phyloP scores from a whole-genome alignment of 2,888 invertebrate genomes.

The Drosophila incognita region DNA sequence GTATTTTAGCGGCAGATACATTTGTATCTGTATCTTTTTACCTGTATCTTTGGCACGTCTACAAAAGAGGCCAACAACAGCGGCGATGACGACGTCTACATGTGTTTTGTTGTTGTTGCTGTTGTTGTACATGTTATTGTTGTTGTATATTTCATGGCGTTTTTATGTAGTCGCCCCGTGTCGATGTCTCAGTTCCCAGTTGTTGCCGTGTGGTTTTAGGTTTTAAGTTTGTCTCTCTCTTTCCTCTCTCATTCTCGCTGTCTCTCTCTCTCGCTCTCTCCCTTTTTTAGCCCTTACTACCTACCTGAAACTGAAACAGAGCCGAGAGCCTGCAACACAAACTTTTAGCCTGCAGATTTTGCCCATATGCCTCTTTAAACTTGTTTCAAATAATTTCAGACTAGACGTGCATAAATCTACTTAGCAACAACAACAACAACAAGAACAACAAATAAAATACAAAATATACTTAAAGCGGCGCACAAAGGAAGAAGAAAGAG shows the following conservation, averaged over 20 bases:
- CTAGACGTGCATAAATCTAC: conserved; percentile 81
- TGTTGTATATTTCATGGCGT: conserved; percentile 65
- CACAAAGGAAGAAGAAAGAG: conserved; percentile 19
- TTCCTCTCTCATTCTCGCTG: conserved; percentile 26
- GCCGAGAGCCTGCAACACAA: conserved; percentile 8
- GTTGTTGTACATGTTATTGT: conserved; percentile 2
- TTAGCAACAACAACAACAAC: conserved; percentile 64
- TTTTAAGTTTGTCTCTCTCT: conserved; percentile 40
- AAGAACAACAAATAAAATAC: conserved; percentile 32
- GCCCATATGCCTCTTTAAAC: conserved; percentile 71
- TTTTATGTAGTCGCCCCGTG: conserved; percentile 61
- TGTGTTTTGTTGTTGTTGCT: conserved; percentile 57
- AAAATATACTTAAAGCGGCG: conserved; percentile 47
- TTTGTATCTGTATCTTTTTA: conserved; percentile 76
- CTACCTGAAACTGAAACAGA: conserved; percentile 30
- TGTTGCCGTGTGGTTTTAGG: conserved; percentile 60
- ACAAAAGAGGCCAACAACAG: conserved; percentile 40
- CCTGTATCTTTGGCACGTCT: conserved; percentile 79
- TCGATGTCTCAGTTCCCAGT: conserved; percentile 13
- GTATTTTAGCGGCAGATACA: conserved; percentile 66
- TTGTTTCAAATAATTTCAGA: conserved; percentile 79
- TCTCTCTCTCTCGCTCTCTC: not conserved
- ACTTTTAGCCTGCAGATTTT: conserved; percentile 43
- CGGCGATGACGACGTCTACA: conserved; percentile 67
- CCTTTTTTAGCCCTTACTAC: conserved; percentile 51